These are phyloP conservation scores for Diplazon laetatorius DNA, from an alignment of 2,888 invertebrate genomes.

Conservation along the genomic window DNA sequence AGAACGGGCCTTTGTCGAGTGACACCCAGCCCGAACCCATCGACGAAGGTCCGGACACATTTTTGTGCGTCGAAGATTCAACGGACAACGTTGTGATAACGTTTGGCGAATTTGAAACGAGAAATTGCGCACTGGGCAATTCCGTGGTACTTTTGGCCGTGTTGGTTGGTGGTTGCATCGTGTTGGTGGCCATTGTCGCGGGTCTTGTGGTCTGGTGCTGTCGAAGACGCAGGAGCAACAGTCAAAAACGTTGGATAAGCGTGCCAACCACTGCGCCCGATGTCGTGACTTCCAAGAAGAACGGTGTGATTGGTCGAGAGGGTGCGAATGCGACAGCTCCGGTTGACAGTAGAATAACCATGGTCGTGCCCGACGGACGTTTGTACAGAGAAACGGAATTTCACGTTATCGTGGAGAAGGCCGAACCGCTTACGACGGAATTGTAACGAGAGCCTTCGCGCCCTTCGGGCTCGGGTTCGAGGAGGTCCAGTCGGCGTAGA, in stretches of 20 bases:
- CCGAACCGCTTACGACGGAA: constrained; percentile 91
- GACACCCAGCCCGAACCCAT: constrained; percentile 70
- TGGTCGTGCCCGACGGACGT: constrained; percentile 91
- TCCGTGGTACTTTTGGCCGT: constrained; percentile 76
- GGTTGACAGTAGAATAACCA: constrained; percentile 80
- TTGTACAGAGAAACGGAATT: constrained; percentile 94
- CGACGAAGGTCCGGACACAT: constrained; percentile 75
- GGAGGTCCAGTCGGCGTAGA: constrained; percentile 65
- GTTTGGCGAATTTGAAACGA: constrained; percentile 75
- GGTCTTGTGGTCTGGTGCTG: constrained; percentile 76
- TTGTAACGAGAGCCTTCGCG: constrained; percentile 83
- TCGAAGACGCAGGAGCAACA: constrained; percentile 79
- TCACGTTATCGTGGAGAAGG: constrained; percentile 92
- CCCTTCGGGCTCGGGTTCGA: constrained; percentile 69
- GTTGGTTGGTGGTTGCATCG: constrained; percentile 68
- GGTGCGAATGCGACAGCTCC: constrained; percentile 66
- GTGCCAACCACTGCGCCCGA: constrained; percentile 79
- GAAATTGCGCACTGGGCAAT: constrained; percentile 74
- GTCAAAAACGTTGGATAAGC: constrained; percentile 81
- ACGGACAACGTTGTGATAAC: constrained; percentile 67
- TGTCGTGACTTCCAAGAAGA: constrained; percentile 80
- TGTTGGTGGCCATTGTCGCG: constrained; percentile 66
- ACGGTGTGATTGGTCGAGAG: constrained; percentile 83
- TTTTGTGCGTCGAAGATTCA: constrained; percentile 74
- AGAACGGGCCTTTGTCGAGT: constrained; percentile 25